Percentiles rank a stretch among this genome's conserved stretches.
phyloP scores from a whole-genome alignment of 1,140 invertebrate genomes.

The Palaemon carinicauda region DNA sequence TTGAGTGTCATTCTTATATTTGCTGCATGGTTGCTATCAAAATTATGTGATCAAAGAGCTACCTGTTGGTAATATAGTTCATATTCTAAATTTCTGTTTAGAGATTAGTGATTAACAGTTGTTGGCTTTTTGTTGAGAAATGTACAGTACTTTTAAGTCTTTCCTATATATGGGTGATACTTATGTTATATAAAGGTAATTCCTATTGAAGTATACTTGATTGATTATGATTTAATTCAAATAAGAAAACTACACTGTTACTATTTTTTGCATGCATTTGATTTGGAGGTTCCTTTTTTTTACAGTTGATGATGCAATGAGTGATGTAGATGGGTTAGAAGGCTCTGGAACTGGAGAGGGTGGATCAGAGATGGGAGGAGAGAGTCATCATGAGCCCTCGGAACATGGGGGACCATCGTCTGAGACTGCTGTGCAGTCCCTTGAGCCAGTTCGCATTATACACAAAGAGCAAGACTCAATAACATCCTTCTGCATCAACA shows the following conservation, averaged over 20 bases:
- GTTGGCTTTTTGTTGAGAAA: too few relatives aligned
- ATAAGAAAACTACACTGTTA: too few relatives aligned
- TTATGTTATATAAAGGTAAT: too few relatives aligned
- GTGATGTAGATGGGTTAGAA: conserved; percentile 58
- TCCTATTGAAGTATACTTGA: too few relatives aligned
- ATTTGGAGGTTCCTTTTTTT: not conserved
- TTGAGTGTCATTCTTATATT: not conserved
- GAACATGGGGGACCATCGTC: conserved; percentile 41
- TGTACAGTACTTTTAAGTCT: too few relatives aligned
- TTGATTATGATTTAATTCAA: not conserved
- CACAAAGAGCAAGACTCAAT: conserved; percentile 99
- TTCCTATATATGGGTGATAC: too few relatives aligned
- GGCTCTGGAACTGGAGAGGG: conserved; percentile 58
- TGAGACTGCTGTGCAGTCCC: conserved; percentile 11
- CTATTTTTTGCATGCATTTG: not conserved
- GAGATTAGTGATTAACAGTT: too few relatives aligned
- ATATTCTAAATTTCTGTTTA: too few relatives aligned
- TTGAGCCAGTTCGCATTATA: conserved; percentile 85
- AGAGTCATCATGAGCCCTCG: conserved; percentile 67
- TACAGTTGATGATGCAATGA: conserved; percentile 56
- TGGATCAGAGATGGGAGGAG: conserved; percentile 67
- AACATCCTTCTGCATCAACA: conserved; percentile 94
- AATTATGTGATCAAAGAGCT: too few relatives aligned
- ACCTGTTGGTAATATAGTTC: too few relatives aligned
- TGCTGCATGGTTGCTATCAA: too few relatives aligned